A percentile compares a stretch with the other conserved stretches of the same genome.
These are phyloP conservation scores for Drosophila cracens DNA, from an alignment of 2,888 invertebrate species.

Conservation along the genomic window DNA sequence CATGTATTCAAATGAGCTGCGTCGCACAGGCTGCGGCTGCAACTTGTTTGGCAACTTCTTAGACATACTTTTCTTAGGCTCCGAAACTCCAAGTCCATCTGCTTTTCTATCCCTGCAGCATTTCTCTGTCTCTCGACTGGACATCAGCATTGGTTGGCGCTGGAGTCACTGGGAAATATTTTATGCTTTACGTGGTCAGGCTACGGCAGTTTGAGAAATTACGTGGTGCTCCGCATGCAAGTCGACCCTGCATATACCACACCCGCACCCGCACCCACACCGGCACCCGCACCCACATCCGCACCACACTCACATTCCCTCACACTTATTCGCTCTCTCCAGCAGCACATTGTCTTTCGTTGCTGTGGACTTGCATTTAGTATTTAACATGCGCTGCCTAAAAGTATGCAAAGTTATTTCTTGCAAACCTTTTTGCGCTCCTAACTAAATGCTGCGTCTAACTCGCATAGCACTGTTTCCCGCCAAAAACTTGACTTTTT, in stretches of 20 bases:
- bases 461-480: slow-evolving; percentile 46
- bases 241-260: slow-evolving; percentile 2
- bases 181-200: slow-evolving; percentile 80
- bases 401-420: slow-evolving; percentile 81
- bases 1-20: slow-evolving; percentile 76
- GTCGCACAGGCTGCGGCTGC: slow-evolving; percentile 59
- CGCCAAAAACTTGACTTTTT: slow-evolving; percentile 71
- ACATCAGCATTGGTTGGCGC: slow-evolving; percentile 35
- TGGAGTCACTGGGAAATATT: slow-evolving; percentile 66
- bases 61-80: slow-evolving; percentile 72
- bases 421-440: slow-evolving; percentile 56
- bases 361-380: slow-evolving; percentile 58
- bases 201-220: slow-evolving; percentile 78
- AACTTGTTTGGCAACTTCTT: slow-evolving; percentile 75
- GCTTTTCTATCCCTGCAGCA: background rate
- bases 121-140: slow-evolving; percentile 15
- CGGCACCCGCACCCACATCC: background rate
- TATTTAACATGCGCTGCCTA: slow-evolving; percentile 77
- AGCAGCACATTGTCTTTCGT: slow-evolving; percentile 57
- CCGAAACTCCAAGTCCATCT: background rate
- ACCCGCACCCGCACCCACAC: background rate
- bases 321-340: background rate
- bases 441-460: slow-evolving; percentile 70
- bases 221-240: slow-evolving; percentile 67
- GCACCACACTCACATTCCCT: background rate